Evolutionary conservation across 1,140 invertebrate genomes (phyloP), one percentile per base, ranked within the genome.

Genomic region (Aphidius ervi): DNA sequence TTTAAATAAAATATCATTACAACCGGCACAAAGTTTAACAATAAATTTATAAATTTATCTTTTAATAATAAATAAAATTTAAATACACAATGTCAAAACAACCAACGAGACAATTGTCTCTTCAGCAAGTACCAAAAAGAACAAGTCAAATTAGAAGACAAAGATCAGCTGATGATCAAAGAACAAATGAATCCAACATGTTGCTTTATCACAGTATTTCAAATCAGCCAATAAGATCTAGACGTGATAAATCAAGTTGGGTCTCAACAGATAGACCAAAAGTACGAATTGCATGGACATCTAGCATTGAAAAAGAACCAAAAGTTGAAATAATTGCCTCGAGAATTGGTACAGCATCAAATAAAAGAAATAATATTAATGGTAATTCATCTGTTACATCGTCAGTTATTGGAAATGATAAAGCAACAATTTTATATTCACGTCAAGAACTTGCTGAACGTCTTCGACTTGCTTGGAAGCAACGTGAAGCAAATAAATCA

Each of bases 401-500:
- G 67, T 46, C 23, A 71, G 61, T 6, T 23, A 71, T 20, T 74
- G 81, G 5, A 80, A 9, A 46, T 7, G 61, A 59, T 9, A 60
- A 81, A 61, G 78, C 81, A 5, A 74, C 82, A 1, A 80, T 84
- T 31, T 69, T 83, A 1, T 81, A 82, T 20, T 80, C 82, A 0
- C 75, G 82, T 40, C 80, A 83, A 54, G 79, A 84, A 55, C 62
- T 84, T 5, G 80, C 82, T 0, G 80, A 83, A 56, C 70, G 81
- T 54, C 59, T 84, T 41, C 69, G 79, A 48, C 68, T 80, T 5
- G 83, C 81, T 0, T 83, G 82, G 81, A 80, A 81, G 53, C 76
- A 82, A 6, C 66, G 80, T 2, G 79, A 82, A 49, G 73, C 77
- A 23, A 78, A 76, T 9, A 81, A 80, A 64, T 72, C 77, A 0